phyloP scores from a whole-genome alignment of 2,797 vertebrate genomes.

The Bufotes viridis region DNA sequence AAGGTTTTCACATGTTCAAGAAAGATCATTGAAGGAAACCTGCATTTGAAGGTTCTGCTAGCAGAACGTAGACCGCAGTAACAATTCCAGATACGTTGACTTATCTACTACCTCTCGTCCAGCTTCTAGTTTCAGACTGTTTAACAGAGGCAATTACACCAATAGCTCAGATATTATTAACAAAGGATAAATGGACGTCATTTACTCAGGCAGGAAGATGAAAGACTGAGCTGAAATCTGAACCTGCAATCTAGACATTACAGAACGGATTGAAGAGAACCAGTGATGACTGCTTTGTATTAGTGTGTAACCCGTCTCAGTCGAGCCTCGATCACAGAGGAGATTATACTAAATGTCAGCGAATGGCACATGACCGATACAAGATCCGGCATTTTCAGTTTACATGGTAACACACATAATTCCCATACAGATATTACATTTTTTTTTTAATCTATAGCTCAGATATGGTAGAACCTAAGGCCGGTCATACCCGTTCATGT shows the following conservation, averaged over 20 bases:
- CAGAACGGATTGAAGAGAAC: conserved; percentile 4
- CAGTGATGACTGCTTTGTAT: conserved; percentile 21
- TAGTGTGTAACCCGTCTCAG: neutral
- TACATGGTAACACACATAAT: neutral
- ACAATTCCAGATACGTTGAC: neutral
- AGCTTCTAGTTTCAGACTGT: neutral
- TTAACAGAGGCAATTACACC: conserved; percentile 22
- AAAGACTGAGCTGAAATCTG: conserved; percentile 32
- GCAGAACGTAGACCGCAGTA: neutral
- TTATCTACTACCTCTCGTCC: neutral
- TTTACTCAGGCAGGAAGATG: conserved; percentile 26
- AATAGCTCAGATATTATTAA: conserved; percentile 3
- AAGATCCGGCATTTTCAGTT: neutral
- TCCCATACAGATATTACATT: neutral
- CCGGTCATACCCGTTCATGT: too few relatives aligned
- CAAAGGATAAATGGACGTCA: conserved; percentile 10
- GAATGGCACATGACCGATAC: neutral
- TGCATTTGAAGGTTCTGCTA: too few relatives aligned
- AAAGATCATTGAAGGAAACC: too few relatives aligned
- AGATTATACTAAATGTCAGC: neutral
- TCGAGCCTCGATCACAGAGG: neutral
- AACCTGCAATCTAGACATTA: conserved; percentile 37
- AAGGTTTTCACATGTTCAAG: too few relatives aligned
- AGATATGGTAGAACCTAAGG: neutral
- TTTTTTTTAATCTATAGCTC: neutral